Conservation (phyloP, 2,888 invertebrate genomes). For the Resseliella maxima region DNA sequence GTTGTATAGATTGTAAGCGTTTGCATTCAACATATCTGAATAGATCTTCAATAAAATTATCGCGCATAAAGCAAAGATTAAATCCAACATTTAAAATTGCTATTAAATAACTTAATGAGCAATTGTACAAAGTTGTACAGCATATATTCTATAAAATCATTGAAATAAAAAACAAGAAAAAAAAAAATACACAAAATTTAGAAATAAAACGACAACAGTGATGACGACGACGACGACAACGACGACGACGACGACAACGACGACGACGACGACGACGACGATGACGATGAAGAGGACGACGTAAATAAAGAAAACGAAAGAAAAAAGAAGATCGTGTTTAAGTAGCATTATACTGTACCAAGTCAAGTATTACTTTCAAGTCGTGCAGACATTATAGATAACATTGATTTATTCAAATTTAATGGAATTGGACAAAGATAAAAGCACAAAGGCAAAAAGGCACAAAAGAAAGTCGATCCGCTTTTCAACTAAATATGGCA, state of each 20-base stretch:
- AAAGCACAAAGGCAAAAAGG: neutral
- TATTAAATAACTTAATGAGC: neutral
- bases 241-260: too few relatives aligned
- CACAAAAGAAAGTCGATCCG: slow-evolving; percentile 18
- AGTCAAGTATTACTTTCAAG: neutral
- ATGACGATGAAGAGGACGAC: neutral
- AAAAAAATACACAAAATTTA: neutral
- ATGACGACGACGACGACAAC: too few relatives aligned
- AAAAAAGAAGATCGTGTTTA: neutral
- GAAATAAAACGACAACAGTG: neutral
- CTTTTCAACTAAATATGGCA: slow-evolving; percentile 26
- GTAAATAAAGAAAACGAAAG: neutral
- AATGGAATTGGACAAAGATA: neutral
- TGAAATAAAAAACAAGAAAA: neutral
- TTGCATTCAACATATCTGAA: neutral
- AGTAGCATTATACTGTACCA: neutral
- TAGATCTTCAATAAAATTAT: neutral
- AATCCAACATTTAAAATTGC: neutral
- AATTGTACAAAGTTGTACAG: neutral
- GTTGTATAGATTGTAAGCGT: too few relatives aligned
- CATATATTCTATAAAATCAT: neutral
- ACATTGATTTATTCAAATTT: slow-evolving; percentile 13
- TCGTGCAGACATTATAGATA: slow-evolving; percentile 14
- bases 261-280: too few relatives aligned
- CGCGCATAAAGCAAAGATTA: neutral